Base-by-base conservation (phyloP, 1,140 invertebrate genomes). In the Oreohelix idahoensis region DNA sequence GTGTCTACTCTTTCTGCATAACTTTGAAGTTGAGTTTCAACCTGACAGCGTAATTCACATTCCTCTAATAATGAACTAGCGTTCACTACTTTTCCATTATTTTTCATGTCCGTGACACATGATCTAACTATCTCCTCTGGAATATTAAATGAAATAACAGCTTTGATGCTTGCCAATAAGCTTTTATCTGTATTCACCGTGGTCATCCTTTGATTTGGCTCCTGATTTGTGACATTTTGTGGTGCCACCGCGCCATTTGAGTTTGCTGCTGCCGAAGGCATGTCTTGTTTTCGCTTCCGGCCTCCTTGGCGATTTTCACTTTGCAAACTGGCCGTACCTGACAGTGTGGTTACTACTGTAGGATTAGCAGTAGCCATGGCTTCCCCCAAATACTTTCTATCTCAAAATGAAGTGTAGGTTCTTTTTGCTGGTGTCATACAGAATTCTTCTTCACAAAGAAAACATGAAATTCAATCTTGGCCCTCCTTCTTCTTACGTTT, bases 111-210 rank as follows among this genome's bases (percentile, higher is more conserved):
- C 29, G 8, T 11, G 63, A n/a, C 63, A 66, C 63, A 66, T 32
- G n/a, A 8, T 66, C 29, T 66, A 32, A 66, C 63, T 32, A 66
- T 8, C n/a, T 66, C n/a, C 29, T 66, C 63, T 66, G 63, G 63
- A 66, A 66, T 32, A 66, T 66, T 32, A 66, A 66, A 66, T 17
- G 63, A 66, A 10, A 5, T 20, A 76, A 76, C 51, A 76, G 29
- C 39, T 32, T 1, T 10, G n/a, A 76, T 29, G n/a, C n/a, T n/a
- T 20, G 36, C 15, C 35, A 49, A 49, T 76, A 76, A 49, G 13
- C 29, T 32, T 29, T 58, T 58, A 45, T 45, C 42, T 58, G 53
- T 58, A 58, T 58, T 58, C 20, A 58, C 10, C 53, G 8, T 20
- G 17, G 53, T 5, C 10, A 58, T 23, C 20, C 53, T 58, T 58